Evolutionary conservation across 2,888 invertebrate genomes (phyloP).

Genomic region (Stenodema calcarata): DNA sequence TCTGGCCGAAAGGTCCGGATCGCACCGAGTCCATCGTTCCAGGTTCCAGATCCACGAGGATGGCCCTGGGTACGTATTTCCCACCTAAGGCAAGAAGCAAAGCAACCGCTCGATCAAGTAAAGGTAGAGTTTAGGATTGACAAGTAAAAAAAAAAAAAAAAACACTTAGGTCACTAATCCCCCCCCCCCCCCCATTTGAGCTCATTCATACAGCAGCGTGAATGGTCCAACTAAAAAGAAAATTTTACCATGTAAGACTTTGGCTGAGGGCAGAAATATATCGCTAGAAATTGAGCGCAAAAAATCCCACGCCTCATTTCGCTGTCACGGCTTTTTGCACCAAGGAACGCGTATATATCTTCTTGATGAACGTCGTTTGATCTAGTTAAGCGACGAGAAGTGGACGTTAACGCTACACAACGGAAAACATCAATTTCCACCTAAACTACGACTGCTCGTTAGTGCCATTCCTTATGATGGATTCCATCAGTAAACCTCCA

Average conservation of each 20-base stretch:
- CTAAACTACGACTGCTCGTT: neutral
- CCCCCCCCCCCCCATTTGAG: too few relatives aligned
- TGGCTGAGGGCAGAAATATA: too few relatives aligned
- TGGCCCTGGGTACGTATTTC: constrained; percentile 84
- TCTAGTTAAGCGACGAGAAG: neutral
- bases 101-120: too few relatives aligned
- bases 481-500: neutral
- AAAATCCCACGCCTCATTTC: neutral
- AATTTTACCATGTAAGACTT: too few relatives aligned
- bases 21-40: constrained; percentile 89
- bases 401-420: neutral
- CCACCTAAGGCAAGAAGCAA: constrained; percentile 60
- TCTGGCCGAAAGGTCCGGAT: constrained; percentile 78
- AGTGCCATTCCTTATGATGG: neutral
- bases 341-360: neutral
- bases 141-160: too few relatives aligned
- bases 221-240: too few relatives aligned
- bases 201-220: too few relatives aligned
- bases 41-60: constrained; percentile 86
- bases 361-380: neutral
- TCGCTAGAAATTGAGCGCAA: neutral
- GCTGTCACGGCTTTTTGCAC: neutral
- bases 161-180: too few relatives aligned
- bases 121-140: too few relatives aligned
- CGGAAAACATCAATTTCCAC: neutral